These are phyloP conservation scores for Rhodophaea formosa DNA, from an alignment of 2,888 invertebrate genomes.

Conservation along the genomic window DNA sequence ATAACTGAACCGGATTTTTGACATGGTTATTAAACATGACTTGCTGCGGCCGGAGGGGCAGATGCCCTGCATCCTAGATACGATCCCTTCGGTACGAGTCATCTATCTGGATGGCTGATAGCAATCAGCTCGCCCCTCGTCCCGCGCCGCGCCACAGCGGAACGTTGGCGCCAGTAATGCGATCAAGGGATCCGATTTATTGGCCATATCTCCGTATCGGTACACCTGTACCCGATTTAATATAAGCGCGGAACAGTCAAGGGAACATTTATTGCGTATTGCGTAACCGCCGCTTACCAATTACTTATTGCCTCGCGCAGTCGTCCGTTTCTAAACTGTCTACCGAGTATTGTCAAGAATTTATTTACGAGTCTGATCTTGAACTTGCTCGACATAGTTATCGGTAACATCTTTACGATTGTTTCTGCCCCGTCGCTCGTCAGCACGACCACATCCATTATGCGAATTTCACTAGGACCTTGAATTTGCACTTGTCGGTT, in stretches of 20 bases:
- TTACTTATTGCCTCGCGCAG: slow-evolving; percentile 49
- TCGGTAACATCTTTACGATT: slow-evolving; percentile 46
- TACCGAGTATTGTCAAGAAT: slow-evolving; percentile 45
- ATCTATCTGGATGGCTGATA: slow-evolving; percentile 37
- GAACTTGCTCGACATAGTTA: slow-evolving; percentile 58
- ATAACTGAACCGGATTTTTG: slow-evolving; percentile 17
- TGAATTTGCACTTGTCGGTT: slow-evolving; percentile 59
- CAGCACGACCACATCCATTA: slow-evolving; percentile 36
- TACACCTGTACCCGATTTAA: slow-evolving; percentile 63
- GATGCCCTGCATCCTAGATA: slow-evolving; percentile 20
- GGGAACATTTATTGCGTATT: slow-evolving; percentile 53
- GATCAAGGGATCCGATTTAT: slow-evolving; percentile 68
- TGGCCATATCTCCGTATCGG: slow-evolving; percentile 62
- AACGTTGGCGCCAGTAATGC: slow-evolving; percentile 71
- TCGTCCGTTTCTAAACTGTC: slow-evolving; percentile 49
- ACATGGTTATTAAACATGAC: slow-evolving; percentile 18
- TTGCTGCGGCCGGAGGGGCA: slow-evolving; percentile 13
- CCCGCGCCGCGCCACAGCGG: slow-evolving; percentile 42
- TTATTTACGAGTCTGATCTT: slow-evolving; percentile 59
- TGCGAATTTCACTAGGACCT: slow-evolving; percentile 46
- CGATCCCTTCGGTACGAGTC: slow-evolving; percentile 19
- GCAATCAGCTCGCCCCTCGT: slow-evolving; percentile 37
- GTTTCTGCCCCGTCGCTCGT: slow-evolving; percentile 45
- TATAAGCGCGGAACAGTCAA: slow-evolving; percentile 47
- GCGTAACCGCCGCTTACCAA: slow-evolving; percentile 51